Conservation (phyloP, 2,113 vertebrate genomes). For the Redunca redunca region DNA sequence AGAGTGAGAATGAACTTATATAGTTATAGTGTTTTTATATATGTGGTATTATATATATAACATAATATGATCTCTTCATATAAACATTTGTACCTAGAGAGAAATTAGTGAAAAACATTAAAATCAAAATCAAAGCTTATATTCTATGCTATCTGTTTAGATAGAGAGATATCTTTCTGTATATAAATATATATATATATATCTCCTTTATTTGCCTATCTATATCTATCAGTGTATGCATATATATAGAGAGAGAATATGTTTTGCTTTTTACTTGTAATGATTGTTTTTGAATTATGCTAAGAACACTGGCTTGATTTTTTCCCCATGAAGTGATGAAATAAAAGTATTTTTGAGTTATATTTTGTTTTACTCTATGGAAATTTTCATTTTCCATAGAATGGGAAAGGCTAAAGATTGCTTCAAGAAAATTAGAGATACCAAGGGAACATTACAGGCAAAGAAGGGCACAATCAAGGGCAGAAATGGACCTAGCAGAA, state of each 20-base stretch:
- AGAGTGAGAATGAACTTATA: neutral
- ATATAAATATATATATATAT: neutral
- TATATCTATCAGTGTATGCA: neutral
- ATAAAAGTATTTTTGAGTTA: neutral
- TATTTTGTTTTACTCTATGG: neutral
- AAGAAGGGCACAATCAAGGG: neutral
- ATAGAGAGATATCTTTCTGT: neutral
- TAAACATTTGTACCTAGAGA: neutral
- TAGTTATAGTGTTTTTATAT: neutral
- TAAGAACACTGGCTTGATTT: neutral
- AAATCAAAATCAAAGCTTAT: neutral
- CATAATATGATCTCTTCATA: neutral
- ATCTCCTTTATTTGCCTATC: neutral
- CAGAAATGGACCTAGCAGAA: neutral
- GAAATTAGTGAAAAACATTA: neutral
- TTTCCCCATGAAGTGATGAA: neutral
- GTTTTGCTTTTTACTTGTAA: neutral
- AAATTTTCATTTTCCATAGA: neutral
- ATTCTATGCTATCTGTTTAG: neutral
- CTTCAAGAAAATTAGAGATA: neutral
- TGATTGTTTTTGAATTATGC: neutral
- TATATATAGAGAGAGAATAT: neutral
- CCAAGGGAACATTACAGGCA: neutral
- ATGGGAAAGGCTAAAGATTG: neutral
- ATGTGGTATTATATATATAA: neutral